A percentile compares a stretch with the other conserved stretches of the same genome.
Evolutionary conservation across 1,140 invertebrate species (phyloP).

Genomic region (Pseudomyrmex sp.): DNA sequence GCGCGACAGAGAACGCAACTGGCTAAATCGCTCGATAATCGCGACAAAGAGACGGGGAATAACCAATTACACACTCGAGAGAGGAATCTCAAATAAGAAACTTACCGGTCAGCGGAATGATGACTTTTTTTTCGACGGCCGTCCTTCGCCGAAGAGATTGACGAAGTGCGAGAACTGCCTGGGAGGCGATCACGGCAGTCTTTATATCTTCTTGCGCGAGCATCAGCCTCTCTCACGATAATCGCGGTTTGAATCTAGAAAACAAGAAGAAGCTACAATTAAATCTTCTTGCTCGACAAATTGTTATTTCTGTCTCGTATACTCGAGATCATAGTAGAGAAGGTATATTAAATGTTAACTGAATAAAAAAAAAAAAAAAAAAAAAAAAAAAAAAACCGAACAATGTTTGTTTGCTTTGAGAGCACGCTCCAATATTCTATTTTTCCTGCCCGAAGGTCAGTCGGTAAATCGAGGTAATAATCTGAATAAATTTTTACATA

Average conservation of each 20-base stretch:
- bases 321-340: neutral
- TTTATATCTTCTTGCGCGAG: neutral
- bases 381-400: too few relatives aligned
- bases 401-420: neutral
- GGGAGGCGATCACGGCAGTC: neutral
- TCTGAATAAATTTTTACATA: neutral
- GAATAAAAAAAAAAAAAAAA: too few relatives aligned
- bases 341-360: too few relatives aligned
- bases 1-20: neutral
- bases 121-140: slow-evolving; percentile 3
- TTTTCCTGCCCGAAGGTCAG: neutral
- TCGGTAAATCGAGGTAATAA: neutral
- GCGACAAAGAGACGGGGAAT: neutral
- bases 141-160: neutral
- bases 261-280: slow-evolving; percentile 1
- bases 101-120: slow-evolving; percentile 24
- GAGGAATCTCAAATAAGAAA: slow-evolving; percentile 28
- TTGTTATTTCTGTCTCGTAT: neutral
- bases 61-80: neutral
- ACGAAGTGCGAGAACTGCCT: neutral
- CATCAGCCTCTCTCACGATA: neutral
- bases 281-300: neutral
- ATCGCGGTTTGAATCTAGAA: neutral
- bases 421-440: neutral
- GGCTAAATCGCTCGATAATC: slow-evolving; percentile 27